phyloP scores from a whole-genome alignment of 2,113 vertebrate species.

The Heterocephalus glaber region DNA sequence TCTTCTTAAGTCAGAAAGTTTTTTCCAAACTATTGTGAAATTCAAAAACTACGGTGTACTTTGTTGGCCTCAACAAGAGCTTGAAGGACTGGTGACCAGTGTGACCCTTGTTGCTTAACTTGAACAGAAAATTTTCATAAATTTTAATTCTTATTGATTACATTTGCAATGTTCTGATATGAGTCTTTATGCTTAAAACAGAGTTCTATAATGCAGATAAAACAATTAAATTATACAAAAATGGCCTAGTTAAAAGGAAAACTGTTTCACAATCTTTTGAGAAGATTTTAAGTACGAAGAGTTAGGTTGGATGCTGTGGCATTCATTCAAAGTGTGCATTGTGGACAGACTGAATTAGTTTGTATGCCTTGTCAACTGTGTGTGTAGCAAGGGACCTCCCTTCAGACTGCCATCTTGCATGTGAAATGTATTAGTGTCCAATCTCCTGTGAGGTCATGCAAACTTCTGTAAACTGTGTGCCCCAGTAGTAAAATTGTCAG shows the following conservation, averaged over 20 bases:
- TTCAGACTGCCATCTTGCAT: neutral
- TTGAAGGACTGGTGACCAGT: neutral
- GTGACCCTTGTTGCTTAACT: neutral
- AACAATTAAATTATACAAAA: neutral
- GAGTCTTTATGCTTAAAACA: neutral
- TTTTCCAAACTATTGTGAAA: neutral
- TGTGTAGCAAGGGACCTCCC: neutral
- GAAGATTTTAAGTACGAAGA: neutral
- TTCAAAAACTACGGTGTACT: neutral
- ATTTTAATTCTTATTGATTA: slow-evolving; percentile 13
- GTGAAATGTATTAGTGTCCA: neutral
- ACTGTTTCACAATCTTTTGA: neutral
- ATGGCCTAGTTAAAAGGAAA: neutral
- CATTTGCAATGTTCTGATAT: neutral
- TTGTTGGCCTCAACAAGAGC: neutral
- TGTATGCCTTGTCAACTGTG: neutral
- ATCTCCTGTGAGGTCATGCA: neutral
- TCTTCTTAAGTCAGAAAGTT: neutral
- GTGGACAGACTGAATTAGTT: neutral
- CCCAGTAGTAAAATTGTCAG: neutral
- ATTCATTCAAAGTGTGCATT: neutral
- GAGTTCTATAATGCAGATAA: neutral
- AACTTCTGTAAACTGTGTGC: neutral
- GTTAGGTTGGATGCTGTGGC: neutral
- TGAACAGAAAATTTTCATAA: neutral